A percentile compares a stretch with the other conserved stretches of the same genome.
Conservation (phyloP, 2,113 vertebrate species). For the Petrocephalus zakoni region DNA sequence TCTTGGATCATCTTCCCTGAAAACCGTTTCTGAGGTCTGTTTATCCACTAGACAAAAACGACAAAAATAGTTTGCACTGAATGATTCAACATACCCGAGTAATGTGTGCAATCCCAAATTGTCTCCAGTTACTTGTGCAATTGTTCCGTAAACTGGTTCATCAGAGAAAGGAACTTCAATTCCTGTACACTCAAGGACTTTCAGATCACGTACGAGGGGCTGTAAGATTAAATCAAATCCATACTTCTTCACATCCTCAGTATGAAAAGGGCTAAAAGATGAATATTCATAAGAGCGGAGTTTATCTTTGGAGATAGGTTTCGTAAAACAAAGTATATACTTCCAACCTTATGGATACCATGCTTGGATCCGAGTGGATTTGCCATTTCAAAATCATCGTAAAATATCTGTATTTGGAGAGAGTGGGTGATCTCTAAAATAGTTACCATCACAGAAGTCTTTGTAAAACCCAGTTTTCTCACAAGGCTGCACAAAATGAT, state of each 20-base stretch:
- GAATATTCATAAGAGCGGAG: background rate
- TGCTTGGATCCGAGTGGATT: constrained; percentile 18
- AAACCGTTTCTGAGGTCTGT: background rate
- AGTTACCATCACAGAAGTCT: constrained; percentile 14
- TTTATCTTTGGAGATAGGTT: background rate
- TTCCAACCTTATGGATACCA: constrained; percentile 22
- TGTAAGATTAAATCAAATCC: background rate
- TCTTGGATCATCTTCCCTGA: constrained; percentile 4
- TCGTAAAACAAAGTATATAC: background rate
- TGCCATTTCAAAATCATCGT: constrained; percentile 23
- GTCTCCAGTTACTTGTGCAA: background rate
- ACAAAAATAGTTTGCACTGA: constrained; percentile 14
- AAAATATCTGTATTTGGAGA: constrained; percentile 21
- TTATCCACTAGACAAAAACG: constrained; percentile 9
- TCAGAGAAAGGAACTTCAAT: background rate
- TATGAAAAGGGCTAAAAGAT: background rate
- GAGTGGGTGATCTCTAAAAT: background rate
- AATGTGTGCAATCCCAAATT: background rate
- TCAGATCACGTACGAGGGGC: background rate
- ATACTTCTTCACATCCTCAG: background rate
- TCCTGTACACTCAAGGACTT: background rate
- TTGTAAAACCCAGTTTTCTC: constrained; percentile 18
- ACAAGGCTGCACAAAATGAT: no score
- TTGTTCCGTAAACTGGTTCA: background rate
- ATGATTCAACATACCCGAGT: constrained; percentile 15